Percentiles rank a stretch among this genome's conserved stretches.
Conservation (phyloP, 2,888 invertebrate species). For the Coecobrya sp. region DNA sequence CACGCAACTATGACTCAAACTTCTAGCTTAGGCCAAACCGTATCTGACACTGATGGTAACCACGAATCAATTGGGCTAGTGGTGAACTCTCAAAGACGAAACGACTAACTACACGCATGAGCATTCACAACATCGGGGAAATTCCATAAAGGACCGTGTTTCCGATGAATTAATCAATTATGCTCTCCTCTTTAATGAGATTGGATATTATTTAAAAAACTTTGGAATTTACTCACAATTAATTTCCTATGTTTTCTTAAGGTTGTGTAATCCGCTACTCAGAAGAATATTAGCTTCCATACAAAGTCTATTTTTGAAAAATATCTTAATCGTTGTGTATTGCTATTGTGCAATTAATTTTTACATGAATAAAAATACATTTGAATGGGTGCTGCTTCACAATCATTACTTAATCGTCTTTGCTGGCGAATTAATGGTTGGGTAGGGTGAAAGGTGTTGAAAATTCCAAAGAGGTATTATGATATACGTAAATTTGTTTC, state of each 20-base stretch:
- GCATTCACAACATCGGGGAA: neutral
- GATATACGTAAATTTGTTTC: no score
- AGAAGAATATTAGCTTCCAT: conserved; percentile 15
- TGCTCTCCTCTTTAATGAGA: neutral
- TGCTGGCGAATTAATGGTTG: neutral
- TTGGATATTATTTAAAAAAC: neutral
- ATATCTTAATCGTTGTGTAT: conserved; percentile 14
- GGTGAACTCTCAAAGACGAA: conserved; percentile 43
- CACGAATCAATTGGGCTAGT: conserved; percentile 72
- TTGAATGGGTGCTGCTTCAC: conserved; percentile 7
- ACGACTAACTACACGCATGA: conserved; percentile 39
- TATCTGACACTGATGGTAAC: conserved; percentile 72
- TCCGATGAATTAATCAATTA: neutral
- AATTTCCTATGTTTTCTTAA: neutral
- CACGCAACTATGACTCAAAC: conserved; percentile 72
- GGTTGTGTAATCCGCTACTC: conserved; percentile 36
- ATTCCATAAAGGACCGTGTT: neutral
- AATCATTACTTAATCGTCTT: neutral
- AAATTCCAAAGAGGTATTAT: neutral
- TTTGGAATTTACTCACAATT: conserved; percentile 42
- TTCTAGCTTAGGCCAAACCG: conserved; percentile 70
- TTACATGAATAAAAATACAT: conserved; percentile 55
- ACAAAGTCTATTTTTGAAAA: conserved; percentile 41
- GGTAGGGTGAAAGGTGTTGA: neutral
- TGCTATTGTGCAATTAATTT: neutral